A percentile compares a stretch with the other conserved stretches of the same genome.
These are phyloP conservation scores for Limnodromus scolopaceus DNA, from an alignment of 2,797 vertebrate genomes.

Conservation along the genomic window DNA sequence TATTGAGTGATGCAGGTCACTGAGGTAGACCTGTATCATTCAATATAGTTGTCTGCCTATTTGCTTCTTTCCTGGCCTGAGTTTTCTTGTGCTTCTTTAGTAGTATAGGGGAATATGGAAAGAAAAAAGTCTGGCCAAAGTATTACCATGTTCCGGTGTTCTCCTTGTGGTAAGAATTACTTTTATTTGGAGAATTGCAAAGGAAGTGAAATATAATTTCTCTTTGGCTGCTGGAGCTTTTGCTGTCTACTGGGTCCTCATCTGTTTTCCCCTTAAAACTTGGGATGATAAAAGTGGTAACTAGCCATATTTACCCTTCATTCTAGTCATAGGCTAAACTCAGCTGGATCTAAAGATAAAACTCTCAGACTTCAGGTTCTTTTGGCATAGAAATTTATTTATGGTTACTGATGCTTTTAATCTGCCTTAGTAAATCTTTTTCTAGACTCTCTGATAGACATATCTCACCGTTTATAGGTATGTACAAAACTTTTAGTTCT, in stretches of 20 bases:
- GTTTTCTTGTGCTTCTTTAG: not conserved
- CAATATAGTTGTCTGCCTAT: not conserved
- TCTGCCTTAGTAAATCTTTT: conserved; percentile 10
- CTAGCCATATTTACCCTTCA: not conserved
- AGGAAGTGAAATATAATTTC: not conserved
- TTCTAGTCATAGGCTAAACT: not conserved
- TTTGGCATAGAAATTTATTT: not conserved
- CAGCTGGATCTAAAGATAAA: not conserved
- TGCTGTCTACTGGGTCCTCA: not conserved
- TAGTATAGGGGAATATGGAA: not conserved
- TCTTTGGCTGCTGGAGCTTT: not conserved
- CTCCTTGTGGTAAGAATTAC: not conserved
- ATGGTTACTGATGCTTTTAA: conserved; percentile 32
- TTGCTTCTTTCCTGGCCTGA: not conserved
- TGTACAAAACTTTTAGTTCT: not conserved
- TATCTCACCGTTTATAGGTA: not conserved
- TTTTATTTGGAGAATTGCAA: not conserved
- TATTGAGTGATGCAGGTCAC: not conserved
- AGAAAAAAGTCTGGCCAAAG: not conserved
- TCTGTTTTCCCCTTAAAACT: not conserved
- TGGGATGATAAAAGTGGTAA: not conserved
- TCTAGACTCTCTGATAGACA: not conserved
- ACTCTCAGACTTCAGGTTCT: not conserved
- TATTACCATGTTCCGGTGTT: not conserved
- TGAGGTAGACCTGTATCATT: not conserved